Evolutionary conservation across 2,113 vertebrate genomes (phyloP), one percentile per base, ranked within the genome.

Genomic region (Oncorhynchus clarkii): DNA sequence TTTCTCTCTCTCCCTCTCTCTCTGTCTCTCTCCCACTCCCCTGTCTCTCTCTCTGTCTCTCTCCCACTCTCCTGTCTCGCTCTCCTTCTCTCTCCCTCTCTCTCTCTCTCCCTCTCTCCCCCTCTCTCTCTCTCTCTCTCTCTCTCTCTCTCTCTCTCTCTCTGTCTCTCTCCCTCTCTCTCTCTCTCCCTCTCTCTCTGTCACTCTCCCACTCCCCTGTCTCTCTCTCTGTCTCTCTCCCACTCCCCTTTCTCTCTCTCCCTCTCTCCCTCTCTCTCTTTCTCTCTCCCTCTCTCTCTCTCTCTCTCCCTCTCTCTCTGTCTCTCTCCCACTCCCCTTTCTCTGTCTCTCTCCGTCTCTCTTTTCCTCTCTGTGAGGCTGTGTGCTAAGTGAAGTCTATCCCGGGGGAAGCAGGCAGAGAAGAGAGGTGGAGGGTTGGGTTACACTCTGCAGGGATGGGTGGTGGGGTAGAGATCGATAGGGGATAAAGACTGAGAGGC

Each of bases 361-460:
- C 65, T 22, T 0, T n/a, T 59, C 73, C 79, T 78, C 73, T 34
- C 48, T 65, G 77, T 73, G 48, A 67, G 71, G 45, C 65, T 69
- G 74, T 65, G 73, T 71, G 77, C 77, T 45, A 67, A 14, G 16
- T 13, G 12, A 16, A 16, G 49, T 16, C 3, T 51, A 16, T 51
- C 49, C 49, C 3, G 1, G 49, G 49, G 14, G 49, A 51, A 51
- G 49, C 49, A 16, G 75, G 48, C 68, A 16, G 59, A 1, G 65
- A 75, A 83, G 77, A 74, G 80, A 65, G 74, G 57, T 13, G 26
- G 73, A 90, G 92, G 92, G 77, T 95, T 94, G 80, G 87, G 69
- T 95, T 94, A 94, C 93, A 1, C 83, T 18, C 74, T 86, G 80
- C 87, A 82, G 83, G 67, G 77, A 85, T 82, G 88, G 85, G 84